phyloP scores from a whole-genome alignment of 2,888 invertebrate genomes.

The Steinernema carpocapsae region DNA sequence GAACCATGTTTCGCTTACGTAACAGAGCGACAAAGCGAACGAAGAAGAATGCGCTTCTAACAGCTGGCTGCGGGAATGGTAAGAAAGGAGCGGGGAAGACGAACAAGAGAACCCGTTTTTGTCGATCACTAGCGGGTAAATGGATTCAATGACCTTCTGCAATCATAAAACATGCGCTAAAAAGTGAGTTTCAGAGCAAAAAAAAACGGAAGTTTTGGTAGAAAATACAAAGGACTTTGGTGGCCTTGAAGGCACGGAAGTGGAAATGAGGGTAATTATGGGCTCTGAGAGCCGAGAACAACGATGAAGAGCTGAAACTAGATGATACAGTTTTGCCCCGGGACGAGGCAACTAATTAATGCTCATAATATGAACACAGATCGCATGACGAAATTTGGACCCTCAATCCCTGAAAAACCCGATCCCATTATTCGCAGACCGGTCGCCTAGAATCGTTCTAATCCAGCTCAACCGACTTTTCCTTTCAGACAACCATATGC shows the following conservation, averaged over 20 bases:
- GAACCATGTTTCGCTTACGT: background rate
- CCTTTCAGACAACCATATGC: too few relatives aligned
- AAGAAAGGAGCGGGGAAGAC: background rate
- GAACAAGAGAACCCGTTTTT: constrained; percentile 17
- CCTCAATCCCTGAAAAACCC: too few relatives aligned
- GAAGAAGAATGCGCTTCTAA: background rate
- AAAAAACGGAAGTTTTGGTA: too few relatives aligned
- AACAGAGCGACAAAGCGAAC: background rate
- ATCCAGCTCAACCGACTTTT: too few relatives aligned
- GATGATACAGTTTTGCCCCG: background rate
- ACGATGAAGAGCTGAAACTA: background rate
- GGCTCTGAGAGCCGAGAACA: background rate
- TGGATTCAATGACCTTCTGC: constrained; percentile 8
- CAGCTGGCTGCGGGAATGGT: background rate
- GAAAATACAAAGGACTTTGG: too few relatives aligned
- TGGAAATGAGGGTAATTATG: background rate
- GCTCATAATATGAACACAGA: too few relatives aligned
- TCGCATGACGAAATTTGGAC: too few relatives aligned
- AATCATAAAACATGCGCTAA: background rate
- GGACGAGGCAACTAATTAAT: too few relatives aligned
- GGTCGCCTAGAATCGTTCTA: too few relatives aligned
- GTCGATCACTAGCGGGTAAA: background rate
- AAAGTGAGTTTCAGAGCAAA: background rate
- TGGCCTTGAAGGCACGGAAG: too few relatives aligned
- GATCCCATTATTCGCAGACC: too few relatives aligned